Base-by-base conservation (phyloP, 2,888 invertebrate species). In the Eupelmus urozonus region DNA sequence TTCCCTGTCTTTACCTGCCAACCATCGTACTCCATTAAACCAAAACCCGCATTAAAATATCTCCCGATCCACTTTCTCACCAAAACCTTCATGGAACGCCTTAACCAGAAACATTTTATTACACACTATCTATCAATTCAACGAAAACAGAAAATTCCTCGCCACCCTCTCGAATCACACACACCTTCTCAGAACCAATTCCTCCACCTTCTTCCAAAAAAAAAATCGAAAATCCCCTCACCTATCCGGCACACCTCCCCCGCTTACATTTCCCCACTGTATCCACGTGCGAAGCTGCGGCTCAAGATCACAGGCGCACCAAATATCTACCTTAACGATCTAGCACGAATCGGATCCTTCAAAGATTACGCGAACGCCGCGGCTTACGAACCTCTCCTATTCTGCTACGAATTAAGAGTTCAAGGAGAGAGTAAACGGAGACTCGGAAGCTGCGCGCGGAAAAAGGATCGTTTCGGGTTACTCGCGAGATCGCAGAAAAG, bases 361-460 rank as follows among this genome's bases (percentile, higher is more conserved):
- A 23, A 51, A 42, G 18, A 42, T 16, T 16, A 16, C 53, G 5
- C 9, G 29, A 29, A 34, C 20, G 25, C 40, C 20, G 40, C 40
- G 23, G 25, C 40, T 72, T 51, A 20, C 63, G 18, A 16, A 23
- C 23, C 27, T n/a, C 49, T 59, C 18, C 40, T 79, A 59, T 66
- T 75, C 77, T 77, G 80, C 79, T 73, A 76, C 80, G 80, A 82
- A 82, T 82, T 78, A 80, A 74, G 72, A 71, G 78, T 76, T 66
- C 59, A 76, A 79, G 80, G 76, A 72, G 76, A 71, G 65, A 55
- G 76, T 16, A 42, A 49, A 27, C 57, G 45, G 57, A 40, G 55
- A 23, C 20, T 42, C 69, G 62, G 40, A 62, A 70, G 69, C 63
- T 55, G 40, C 29, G 20, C 18, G 13, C 34, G 23, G 23, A 80